Evolutionary conservation across 2,888 invertebrate species (phyloP).

Genomic region (Drosophila pseudotalamancana): DNA sequence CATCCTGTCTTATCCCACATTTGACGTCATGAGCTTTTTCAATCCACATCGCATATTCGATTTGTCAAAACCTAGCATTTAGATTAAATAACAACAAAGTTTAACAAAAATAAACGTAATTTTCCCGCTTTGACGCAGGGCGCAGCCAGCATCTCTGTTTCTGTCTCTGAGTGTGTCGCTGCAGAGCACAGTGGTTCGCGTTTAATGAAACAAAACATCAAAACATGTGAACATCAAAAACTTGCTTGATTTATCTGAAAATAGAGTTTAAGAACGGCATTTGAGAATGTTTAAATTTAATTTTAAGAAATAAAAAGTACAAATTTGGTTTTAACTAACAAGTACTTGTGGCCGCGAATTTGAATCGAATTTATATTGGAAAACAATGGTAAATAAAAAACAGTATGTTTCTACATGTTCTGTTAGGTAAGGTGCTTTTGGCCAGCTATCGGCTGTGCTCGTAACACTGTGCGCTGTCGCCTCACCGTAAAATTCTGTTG

Average conservation of each 20-base stretch:
- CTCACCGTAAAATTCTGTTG: slow-evolving; percentile 56
- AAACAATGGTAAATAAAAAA: too few species aligned
- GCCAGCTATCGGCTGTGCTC: neutral
- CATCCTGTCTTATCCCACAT: neutral
- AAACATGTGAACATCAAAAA: neutral
- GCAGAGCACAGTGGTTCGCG: slow-evolving; percentile 21
- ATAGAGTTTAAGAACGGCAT: neutral
- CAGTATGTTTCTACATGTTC: neutral
- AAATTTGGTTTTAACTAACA: too few species aligned
- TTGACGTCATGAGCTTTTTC: slow-evolving; percentile 49
- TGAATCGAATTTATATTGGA: too few species aligned
- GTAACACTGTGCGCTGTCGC: slow-evolving; percentile 52
- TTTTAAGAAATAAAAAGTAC: neutral
- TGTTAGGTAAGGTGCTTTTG: neutral
- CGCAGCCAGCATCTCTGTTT: slow-evolving; percentile 30
- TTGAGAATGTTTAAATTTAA: too few species aligned
- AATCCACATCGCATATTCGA: slow-evolving; percentile 27
- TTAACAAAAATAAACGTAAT: slow-evolving; percentile 42
- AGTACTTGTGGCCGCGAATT: too few species aligned
- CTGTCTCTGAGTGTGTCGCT: slow-evolving; percentile 15
- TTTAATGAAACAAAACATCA: neutral
- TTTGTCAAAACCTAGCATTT: slow-evolving; percentile 26
- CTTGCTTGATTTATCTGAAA: neutral
- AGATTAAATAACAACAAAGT: slow-evolving; percentile 32
- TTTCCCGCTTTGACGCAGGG: slow-evolving; percentile 49